These are phyloP conservation scores for Tachypleus tridentatus DNA, from an alignment of 1,140 invertebrate species.

Conservation along the genomic window DNA sequence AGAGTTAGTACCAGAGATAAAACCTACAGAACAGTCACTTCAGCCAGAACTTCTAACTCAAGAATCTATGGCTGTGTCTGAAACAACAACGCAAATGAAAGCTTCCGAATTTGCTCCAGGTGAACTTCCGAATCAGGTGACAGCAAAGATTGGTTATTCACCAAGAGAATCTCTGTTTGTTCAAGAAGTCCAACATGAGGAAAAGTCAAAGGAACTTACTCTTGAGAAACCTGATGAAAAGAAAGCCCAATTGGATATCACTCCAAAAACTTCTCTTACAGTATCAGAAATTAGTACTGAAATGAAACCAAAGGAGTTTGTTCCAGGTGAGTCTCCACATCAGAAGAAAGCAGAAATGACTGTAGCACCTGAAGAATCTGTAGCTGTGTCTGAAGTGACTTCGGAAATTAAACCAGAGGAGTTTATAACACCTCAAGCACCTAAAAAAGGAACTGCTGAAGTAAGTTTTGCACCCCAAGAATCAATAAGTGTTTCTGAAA, in stretches of 20 bases:
- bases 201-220: slow-evolving; percentile 9
- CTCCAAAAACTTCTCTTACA: slow-evolving; percentile 1
- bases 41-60: slow-evolving; percentile 3
- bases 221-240: slow-evolving; percentile 11
- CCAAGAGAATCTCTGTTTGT: slow-evolving; percentile 11
- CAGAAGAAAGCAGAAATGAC: slow-evolving; percentile 14
- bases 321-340: slow-evolving; percentile 5
- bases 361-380: slow-evolving; percentile 10
- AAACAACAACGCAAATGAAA: slow-evolving; percentile 10
- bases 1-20: slow-evolving; percentile 3
- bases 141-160: not conserved
- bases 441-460: slow-evolving; percentile 10
- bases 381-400: slow-evolving; percentile 18
- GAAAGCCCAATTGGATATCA: slow-evolving; percentile 8
- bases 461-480: slow-evolving; percentile 1
- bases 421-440: slow-evolving; percentile 5
- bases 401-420: slow-evolving; percentile 8
- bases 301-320: not conserved
- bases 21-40: slow-evolving; percentile 2
- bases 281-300: not conserved
- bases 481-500: slow-evolving; percentile 13
- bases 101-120: slow-evolving; percentile 9
- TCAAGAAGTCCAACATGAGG: slow-evolving; percentile 8
- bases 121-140: slow-evolving; percentile 7
- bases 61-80: slow-evolving; percentile 9